Conservation (phyloP, 2,113 vertebrate genomes). For the Brachypodius melanocephalos region DNA sequence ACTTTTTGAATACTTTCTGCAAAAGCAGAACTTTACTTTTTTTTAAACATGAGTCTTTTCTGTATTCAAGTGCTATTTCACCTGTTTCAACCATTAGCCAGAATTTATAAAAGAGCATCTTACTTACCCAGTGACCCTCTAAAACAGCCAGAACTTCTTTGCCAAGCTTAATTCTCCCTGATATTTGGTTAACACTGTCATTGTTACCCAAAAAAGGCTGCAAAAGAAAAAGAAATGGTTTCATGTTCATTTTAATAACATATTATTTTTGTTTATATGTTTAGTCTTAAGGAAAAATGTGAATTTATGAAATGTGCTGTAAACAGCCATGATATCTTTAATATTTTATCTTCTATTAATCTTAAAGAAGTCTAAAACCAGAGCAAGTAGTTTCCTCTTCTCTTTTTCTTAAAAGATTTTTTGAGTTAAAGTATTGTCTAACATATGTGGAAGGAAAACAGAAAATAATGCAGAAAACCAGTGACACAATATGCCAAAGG, state of each 20-base stretch:
- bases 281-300: not conserved
- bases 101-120: not conserved
- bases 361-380: not conserved
- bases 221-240: constrained; percentile 28
- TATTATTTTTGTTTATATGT: not conserved
- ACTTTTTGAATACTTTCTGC: not conserved
- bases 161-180: constrained; percentile 94
- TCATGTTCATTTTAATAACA: not conserved
- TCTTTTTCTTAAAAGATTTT: not conserved
- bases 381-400: not conserved
- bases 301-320: not conserved
- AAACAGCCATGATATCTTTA: not conserved
- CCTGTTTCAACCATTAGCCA: not conserved
- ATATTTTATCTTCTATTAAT: not conserved
- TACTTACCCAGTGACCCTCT: constrained; percentile 96
- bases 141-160: constrained; percentile 96
- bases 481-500: not conserved
- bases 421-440: not conserved
- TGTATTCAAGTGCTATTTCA: not conserved
- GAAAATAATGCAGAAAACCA: not conserved
- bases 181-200: constrained; percentile 94
- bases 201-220: constrained; percentile 96
- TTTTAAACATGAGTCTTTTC: not conserved
- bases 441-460: not conserved
- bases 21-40: not conserved